Base-by-base conservation (phyloP, 2,113 vertebrate genomes). In the Hemiscyllium ocellatum region DNA sequence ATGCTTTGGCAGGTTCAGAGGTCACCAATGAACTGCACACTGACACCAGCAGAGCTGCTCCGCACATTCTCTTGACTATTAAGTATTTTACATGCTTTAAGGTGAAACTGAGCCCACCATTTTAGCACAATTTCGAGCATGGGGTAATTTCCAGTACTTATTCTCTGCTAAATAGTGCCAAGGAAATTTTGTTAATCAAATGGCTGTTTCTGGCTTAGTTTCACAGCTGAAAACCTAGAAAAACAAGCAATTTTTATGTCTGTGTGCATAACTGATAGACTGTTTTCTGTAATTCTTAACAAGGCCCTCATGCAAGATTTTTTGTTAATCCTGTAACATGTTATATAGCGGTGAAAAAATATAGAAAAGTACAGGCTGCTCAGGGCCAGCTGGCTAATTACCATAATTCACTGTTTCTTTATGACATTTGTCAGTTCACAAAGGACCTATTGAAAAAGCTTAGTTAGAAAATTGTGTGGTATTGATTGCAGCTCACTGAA, bases 381-480 rank as follows among this genome's bases (percentile, higher is more conserved):
- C 94, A 72, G 68, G 10, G 94, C 66, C 66, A 70, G 94, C 94
- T 72, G 94, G 89, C 68, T 52, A 72, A 72, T 70, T 95, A 52
- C 94, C 94, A 70, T 70, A 70, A 95, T 70, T 50, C 94, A 95
- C 42, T 95, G 94, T 95, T 72, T 72, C 68, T 95, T 72, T 95
- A 72, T 95, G 94, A 95, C 94, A 95, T 95, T 95, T 95, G 94
- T 52, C 68, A 70, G 94, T 95, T 69, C 69, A 95, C 94, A 95
- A 95, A 95, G 94, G 69, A 95, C 69, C 94, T 50, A 95, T 95
- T 95, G 94, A 95, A 95, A 70, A 95, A 95, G 68, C 94, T 70
- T 70, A 72, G 94, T 72, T 95, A 19, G 94, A 95, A 72, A 95
- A 95, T 95, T 95, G 94, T 95, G 94, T 52, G 68, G 94, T 95